These are phyloP conservation scores for Euglossa dilemma DNA, from an alignment of 1,140 invertebrate species.

Conservation along the genomic window DNA sequence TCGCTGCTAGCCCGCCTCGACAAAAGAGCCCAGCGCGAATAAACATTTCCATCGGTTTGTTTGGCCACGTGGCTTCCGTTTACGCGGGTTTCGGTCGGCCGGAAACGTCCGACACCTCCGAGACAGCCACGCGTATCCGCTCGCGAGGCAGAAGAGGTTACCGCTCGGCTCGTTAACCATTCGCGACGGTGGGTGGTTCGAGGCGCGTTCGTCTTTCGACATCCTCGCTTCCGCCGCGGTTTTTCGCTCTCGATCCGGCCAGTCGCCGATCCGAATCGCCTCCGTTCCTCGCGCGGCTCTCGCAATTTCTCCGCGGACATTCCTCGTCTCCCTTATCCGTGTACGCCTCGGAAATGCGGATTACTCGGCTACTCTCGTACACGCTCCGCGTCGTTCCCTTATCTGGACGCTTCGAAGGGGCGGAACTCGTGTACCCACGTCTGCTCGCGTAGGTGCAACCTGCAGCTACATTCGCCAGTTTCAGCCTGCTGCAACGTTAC, in stretches of 20 bases:
- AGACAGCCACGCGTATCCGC: conserved; percentile 47
- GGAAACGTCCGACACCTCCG: conserved; percentile 42
- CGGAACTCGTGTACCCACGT: conserved; percentile 53
- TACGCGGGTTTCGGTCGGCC: conserved; percentile 16
- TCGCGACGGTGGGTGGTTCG: conserved; percentile 28
- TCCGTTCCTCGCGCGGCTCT: too few relatives aligned
- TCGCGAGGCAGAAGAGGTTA: neutral
- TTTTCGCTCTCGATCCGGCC: too few relatives aligned
- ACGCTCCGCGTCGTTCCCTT: conserved; percentile 25
- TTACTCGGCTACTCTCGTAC: conserved; percentile 22
- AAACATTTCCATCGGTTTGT: conserved; percentile 26
- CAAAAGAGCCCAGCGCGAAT: neutral
- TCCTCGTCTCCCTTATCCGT: neutral
- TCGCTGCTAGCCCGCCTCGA: neutral
- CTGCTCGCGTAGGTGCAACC: conserved; percentile 46
- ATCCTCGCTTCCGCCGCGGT: too few relatives aligned
- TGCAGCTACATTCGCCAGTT: conserved; percentile 49
- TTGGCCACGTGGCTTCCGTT: conserved; percentile 35
- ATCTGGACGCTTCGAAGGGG: conserved; percentile 35
- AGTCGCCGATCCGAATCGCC: too few relatives aligned
- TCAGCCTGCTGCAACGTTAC: conserved; percentile 29
- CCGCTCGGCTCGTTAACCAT: conserved; percentile 3
- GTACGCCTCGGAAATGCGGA: neutral
- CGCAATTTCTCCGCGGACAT: neutral
- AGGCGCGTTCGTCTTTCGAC: conserved; percentile 46